Evolutionary conservation across 2,888 invertebrate species (phyloP), one percentile per base, ranked within the genome.

Genomic region (Acanthopleura granulata): DNA sequence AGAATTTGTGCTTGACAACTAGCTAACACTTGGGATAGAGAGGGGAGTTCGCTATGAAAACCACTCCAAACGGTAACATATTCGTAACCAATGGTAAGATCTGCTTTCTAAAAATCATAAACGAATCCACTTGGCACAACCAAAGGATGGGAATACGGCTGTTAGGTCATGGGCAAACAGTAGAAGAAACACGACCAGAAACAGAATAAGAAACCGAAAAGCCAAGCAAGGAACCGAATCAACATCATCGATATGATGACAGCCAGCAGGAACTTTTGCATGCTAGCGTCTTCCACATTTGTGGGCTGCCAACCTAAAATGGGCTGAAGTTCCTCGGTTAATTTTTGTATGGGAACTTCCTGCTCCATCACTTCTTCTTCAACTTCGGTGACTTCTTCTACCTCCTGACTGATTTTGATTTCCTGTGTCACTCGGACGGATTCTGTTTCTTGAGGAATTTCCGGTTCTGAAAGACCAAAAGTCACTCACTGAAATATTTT

Each of bases 191-290:
- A 84, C 62, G 80, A 81, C 79, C 80, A 83, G 69, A 82, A 78
- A 75, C 82, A 82, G 72, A 72, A 82, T 70, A 82, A 79, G 77
- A 83, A 77, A 75, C 81, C 78, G 74, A 82, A 79, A 74, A 86
- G 77, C 83, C 84, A 85, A 73, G 80, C 78, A 73, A 84, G 75
- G 66, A 83, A 76, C 76, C 84, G 80, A 66, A 85, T 78, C 72
- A 84, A 76, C 77, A 84, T 75, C 73, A 80, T 78, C 22, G 81
- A 76, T 62, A 84, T 76, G 71, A 85, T 79, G 76, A 85, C 79
- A 71, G 80, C 77, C 72, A 85, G 79, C 62, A 84, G 76, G 72
- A 83, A 80, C 71, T 79, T 77, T 77, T 83, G 83, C 85, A 86
- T 85, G 83, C 85, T 81, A 62, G 82, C 83, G 72, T 81, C 81